A percentile compares a stretch with the other conserved stretches of the same genome.
phyloP scores from a whole-genome alignment of 2,888 invertebrate genomes.

The Pollenia griseotomentosa region DNA sequence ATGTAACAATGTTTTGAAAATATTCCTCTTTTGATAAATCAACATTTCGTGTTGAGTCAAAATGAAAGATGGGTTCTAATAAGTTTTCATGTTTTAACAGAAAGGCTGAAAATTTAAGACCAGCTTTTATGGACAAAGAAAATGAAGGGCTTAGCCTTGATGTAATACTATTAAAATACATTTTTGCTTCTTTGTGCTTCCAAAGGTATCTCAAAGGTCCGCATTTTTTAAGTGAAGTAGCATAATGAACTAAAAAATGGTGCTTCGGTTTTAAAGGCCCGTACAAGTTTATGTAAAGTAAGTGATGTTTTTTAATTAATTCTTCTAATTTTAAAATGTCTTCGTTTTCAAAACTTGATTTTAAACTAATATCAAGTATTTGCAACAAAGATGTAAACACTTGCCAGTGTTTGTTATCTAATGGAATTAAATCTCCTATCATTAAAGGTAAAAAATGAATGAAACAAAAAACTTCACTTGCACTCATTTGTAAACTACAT shows the following conservation, averaged over 20 bases:
- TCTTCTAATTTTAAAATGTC: conserved; percentile 42
- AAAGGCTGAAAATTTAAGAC: no score
- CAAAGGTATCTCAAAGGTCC: no score
- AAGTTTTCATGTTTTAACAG: no score
- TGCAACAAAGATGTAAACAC: conserved; percentile 24
- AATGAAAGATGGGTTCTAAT: no score
- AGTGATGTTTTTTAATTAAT: conserved; percentile 43
- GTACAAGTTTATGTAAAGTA: conserved; percentile 36
- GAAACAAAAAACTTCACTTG: conserved; percentile 43
- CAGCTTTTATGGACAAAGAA: no score
- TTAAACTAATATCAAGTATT: conserved; percentile 35
- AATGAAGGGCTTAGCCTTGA: no score
- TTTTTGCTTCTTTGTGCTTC: no score
- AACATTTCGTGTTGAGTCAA: no score
- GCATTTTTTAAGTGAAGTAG: no score
- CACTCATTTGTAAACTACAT: conserved; percentile 18
- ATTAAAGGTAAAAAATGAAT: conserved; percentile 54
- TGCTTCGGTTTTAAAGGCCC: conserved; percentile 66
- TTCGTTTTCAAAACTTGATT: conserved; percentile 16
- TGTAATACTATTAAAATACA: no score
- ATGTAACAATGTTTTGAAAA: no score
- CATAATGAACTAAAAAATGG: conserved; percentile 40
- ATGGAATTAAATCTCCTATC: conserved; percentile 40
- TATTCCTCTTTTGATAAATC: no score
- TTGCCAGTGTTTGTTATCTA: conserved; percentile 25